phyloP scores from a whole-genome alignment of 2,113 vertebrate species.

The Lepisosteus oculatus region DNA sequence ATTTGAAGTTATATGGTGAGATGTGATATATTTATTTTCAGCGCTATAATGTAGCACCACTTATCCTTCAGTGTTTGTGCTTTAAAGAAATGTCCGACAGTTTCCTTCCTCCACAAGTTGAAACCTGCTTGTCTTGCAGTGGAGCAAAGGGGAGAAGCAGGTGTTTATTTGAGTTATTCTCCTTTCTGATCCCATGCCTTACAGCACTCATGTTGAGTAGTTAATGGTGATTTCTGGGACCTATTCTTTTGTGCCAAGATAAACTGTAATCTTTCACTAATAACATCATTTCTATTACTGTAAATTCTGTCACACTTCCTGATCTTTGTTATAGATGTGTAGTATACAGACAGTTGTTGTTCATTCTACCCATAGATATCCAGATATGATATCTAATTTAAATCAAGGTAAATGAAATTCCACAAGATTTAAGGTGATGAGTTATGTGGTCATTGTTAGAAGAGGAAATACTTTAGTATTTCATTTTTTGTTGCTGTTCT shows the following conservation, averaged over 20 bases:
- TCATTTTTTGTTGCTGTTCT: not conserved
- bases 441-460: not conserved
- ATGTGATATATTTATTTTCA: too few relatives aligned
- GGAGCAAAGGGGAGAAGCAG: too few relatives aligned
- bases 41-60: too few relatives aligned
- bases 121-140: too few relatives aligned
- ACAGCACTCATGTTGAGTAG: not conserved
- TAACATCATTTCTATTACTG: not conserved
- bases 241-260: not conserved
- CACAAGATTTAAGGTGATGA: too few relatives aligned
- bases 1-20: too few relatives aligned
- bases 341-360: not conserved
- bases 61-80: too few relatives aligned
- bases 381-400: not conserved
- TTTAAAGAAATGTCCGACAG: too few relatives aligned
- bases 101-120: too few relatives aligned
- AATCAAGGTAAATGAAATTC: not conserved
- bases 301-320: not conserved
- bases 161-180: conserved; percentile 1
- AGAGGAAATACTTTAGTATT: not conserved
- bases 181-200: not conserved
- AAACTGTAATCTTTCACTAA: not conserved
- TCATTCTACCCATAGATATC: not conserved
- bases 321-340: not conserved
- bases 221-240: conserved; percentile 7